These are phyloP conservation scores for Streptopelia turtur DNA, from an alignment of 2,797 vertebrate genomes.

Conservation along the genomic window DNA sequence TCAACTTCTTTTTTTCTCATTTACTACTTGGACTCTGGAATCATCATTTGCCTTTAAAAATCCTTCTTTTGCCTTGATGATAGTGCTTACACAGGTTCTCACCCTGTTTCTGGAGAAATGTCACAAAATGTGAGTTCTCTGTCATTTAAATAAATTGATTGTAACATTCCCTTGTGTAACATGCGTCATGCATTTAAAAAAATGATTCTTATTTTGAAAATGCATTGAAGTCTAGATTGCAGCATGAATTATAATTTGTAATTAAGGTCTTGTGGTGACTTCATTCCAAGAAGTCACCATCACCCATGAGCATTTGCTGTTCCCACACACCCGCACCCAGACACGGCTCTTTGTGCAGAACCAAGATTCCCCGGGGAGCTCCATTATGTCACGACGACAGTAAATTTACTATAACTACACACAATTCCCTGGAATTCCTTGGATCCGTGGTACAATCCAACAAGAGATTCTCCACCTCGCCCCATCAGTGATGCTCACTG, in stretches of 20 bases:
- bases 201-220: not conserved
- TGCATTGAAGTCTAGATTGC: fast-evolving
- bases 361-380: not conserved
- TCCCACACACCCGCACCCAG: not conserved
- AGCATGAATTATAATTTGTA: fast-evolving
- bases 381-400: fast-evolving
- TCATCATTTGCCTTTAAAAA: not conserved
- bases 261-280: fast-evolving
- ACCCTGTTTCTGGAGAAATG: not conserved
- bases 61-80: not conserved
- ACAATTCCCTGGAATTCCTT: not conserved
- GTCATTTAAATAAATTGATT: not conserved
- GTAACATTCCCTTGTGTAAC: not conserved
- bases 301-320: not conserved
- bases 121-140: fast-evolving
- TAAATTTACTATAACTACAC: not conserved
- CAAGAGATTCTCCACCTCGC: not conserved
- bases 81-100: not conserved
- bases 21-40: not conserved
- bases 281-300: not conserved
- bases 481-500: not conserved
- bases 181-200: not conserved
- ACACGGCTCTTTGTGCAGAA: fast-evolving
- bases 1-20: fast-evolving
- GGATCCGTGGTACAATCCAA: fast-evolving